phyloP scores from a whole-genome alignment of 1,140 invertebrate species.

The Leguminivora glycinivorella region DNA sequence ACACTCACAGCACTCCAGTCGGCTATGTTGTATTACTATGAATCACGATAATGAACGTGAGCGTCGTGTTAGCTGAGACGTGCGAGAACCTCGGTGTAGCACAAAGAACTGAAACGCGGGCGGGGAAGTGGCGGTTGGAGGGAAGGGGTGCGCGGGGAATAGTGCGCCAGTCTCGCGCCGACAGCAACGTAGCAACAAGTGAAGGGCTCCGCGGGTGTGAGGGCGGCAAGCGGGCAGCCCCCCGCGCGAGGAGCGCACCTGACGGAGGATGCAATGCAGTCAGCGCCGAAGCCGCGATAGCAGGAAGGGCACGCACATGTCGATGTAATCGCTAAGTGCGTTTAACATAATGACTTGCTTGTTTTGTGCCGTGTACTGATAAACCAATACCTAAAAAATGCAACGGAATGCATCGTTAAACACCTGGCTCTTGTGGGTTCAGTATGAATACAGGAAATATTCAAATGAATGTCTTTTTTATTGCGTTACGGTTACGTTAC shows the following conservation, averaged over 20 bases:
- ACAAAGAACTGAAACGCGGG: constrained; percentile 75
- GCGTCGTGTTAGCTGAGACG: constrained; percentile 50
- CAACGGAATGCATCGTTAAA: constrained; percentile 21
- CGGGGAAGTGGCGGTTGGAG: constrained; percentile 61
- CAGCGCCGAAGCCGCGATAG: constrained; percentile 21
- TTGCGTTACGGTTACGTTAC: neutral
- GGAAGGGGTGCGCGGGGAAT: constrained; percentile 49
- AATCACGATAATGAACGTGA: constrained; percentile 58
- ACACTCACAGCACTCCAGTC: constrained; percentile 58
- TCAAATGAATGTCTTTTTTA: neutral
- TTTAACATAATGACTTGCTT: constrained; percentile 19
- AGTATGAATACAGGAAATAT: neutral
- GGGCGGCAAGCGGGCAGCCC: constrained; percentile 44
- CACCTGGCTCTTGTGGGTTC: neutral
- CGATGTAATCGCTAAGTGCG: constrained; percentile 19
- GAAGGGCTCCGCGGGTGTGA: constrained; percentile 68
- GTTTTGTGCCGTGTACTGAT: constrained; percentile 2
- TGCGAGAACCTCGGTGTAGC: constrained; percentile 61
- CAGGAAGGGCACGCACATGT: constrained; percentile 18
- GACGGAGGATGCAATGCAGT: constrained; percentile 53
- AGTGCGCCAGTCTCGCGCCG: constrained; percentile 61
- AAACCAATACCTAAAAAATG: constrained; percentile 6
- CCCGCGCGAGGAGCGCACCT: constrained; percentile 61
- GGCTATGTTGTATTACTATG: constrained; percentile 54
- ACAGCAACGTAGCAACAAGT: constrained; percentile 75